Conservation (phyloP, 2,888 invertebrate species). For the Lydus trimaculatus region DNA sequence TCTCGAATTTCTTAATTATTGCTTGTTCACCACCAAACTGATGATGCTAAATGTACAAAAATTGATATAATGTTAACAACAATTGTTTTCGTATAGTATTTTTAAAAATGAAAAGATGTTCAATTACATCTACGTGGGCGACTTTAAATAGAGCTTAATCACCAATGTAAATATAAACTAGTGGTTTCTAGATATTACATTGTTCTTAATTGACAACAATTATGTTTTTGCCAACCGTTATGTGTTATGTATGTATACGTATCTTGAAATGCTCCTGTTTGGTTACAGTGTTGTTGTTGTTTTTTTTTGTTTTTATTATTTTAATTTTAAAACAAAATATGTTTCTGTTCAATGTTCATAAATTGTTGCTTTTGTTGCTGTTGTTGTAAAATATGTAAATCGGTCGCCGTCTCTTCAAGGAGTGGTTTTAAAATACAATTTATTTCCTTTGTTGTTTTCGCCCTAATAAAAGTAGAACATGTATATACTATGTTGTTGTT, state of each 20-base stretch:
- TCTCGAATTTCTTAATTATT: not conserved
- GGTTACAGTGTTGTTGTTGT: no score
- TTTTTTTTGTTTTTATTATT: not conserved
- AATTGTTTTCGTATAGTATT: not conserved
- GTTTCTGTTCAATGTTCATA: not conserved
- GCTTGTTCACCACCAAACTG: not conserved
- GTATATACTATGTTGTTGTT: not conserved
- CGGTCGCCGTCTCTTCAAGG: constrained; percentile 9
- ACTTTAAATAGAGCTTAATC: constrained; percentile 31
- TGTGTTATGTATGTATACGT: no score
- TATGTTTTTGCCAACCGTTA: constrained; percentile 9
- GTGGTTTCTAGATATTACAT: constrained; percentile 30
- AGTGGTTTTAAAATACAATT: constrained; percentile 9
- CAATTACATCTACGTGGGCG: constrained; percentile 29
- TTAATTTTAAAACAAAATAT: not conserved
- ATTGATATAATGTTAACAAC: not conserved
- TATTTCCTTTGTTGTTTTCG: constrained; percentile 8
- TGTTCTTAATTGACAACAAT: constrained; percentile 30
- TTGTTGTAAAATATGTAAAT: constrained; percentile 10
- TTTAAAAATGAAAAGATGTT: not conserved
- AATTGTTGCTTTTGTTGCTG: not conserved
- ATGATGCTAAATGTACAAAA: not conserved
- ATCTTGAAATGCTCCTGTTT: not conserved
- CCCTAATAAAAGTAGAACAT: constrained; percentile 3
- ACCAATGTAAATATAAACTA: constrained; percentile 32